Evolutionary conservation across 1,140 invertebrate species (phyloP).

Genomic region (Sinonovacula constricta): DNA sequence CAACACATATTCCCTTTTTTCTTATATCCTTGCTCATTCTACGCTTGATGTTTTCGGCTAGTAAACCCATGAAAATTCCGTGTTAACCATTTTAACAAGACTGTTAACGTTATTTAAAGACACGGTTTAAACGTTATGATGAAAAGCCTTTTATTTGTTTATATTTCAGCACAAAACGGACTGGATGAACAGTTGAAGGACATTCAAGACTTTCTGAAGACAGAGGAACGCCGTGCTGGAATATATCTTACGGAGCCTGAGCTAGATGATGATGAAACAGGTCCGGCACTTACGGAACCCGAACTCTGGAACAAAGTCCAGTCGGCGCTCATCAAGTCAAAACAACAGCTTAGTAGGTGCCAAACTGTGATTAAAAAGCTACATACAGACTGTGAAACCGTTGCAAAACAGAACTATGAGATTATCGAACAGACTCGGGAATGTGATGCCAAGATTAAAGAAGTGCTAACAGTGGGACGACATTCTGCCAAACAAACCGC

Average conservation of each 20-base stretch:
- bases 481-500: conserved; percentile 37
- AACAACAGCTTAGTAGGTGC: conserved; percentile 32
- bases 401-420: conserved; percentile 44
- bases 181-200: conserved; percentile 29
- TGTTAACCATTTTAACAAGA: too few species aligned
- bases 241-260: conserved; percentile 45
- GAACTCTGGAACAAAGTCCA: conserved; percentile 44
- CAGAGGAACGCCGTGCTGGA: conserved; percentile 39
- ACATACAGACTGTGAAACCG: conserved; percentile 45
- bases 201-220: conserved; percentile 28
- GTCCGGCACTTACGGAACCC: conserved; percentile 24
- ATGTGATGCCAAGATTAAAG: conserved; percentile 48
- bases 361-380: conserved; percentile 38
- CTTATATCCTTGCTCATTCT: too few species aligned
- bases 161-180: conserved; percentile 34
- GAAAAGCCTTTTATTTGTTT: too few species aligned
- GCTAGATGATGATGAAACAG: conserved; percentile 1
- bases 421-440: conserved; percentile 47
- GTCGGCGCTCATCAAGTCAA: conserved; percentile 13
- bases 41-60: too few species aligned
- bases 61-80: too few species aligned
- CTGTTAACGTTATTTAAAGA: too few species aligned
- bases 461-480: conserved; percentile 27
- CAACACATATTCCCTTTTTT: too few species aligned
- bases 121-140: too few species aligned